A percentile compares a stretch with the other conserved stretches of the same genome.
phyloP scores from a whole-genome alignment of 1,140 invertebrate species.

The Saxidomus purpurata region DNA sequence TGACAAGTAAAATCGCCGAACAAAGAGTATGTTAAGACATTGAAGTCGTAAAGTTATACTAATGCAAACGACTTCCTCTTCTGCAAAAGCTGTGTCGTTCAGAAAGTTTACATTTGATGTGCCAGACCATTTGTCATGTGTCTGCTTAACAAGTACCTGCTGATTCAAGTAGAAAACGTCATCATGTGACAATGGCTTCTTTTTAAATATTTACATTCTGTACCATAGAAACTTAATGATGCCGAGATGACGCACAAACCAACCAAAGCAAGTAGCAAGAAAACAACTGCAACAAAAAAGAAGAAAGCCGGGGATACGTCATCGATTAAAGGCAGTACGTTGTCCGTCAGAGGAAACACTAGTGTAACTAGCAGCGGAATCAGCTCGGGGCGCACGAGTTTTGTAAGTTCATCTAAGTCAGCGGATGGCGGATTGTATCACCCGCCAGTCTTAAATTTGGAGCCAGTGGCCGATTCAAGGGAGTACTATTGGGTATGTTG shows the following conservation, averaged over 20 bases:
- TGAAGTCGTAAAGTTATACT: too few relatives aligned
- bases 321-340: background rate
- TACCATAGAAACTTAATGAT: constrained; percentile 15
- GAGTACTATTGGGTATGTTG: constrained; percentile 66
- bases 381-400: background rate
- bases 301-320: background rate
- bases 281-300: constrained; percentile 8
- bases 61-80: too few relatives aligned
- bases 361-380: background rate
- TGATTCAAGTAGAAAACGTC: too few relatives aligned
- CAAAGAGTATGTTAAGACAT: too few relatives aligned
- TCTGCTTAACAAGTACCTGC: too few relatives aligned
- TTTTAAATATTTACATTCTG: too few relatives aligned
- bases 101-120: too few relatives aligned
- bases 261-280: background rate
- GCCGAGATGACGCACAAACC: background rate
- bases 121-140: too few relatives aligned
- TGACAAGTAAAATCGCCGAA: too few relatives aligned
- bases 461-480: constrained; percentile 45
- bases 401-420: constrained; percentile 15
- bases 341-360: background rate
- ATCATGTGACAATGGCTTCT: too few relatives aligned
- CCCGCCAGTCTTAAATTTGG: constrained; percentile 41
- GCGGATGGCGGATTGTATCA: constrained; percentile 30
- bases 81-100: too few relatives aligned